phyloP scores from a whole-genome alignment of 2,888 invertebrate genomes.

The Leptinotarsa juncta region DNA sequence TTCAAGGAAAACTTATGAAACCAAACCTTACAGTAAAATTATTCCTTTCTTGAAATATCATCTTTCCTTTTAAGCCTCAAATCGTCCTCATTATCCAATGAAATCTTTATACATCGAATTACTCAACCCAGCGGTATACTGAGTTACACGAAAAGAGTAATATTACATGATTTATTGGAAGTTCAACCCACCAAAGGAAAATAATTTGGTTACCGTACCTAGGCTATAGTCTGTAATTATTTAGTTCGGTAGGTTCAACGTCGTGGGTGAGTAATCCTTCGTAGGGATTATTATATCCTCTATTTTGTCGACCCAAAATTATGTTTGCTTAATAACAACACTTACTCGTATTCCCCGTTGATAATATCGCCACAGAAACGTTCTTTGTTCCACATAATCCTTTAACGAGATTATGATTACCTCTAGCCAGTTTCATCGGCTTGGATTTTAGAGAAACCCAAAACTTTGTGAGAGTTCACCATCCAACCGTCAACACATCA shows the following conservation, averaged over 20 bases:
- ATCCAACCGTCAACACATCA: not conserved
- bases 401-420: constrained; percentile 4
- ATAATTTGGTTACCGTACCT: not conserved
- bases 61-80: not conserved
- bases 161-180: not conserved
- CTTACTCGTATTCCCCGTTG: not conserved
- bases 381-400: not conserved
- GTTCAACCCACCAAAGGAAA: not conserved
- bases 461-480: not conserved
- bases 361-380: not conserved
- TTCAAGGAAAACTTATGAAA: not conserved
- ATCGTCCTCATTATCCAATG: not conserved
- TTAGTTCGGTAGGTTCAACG: not conserved
- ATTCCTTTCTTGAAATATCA: not conserved
- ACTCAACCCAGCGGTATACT: not conserved
- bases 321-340: not conserved
- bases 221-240: not conserved
- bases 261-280: not conserved
- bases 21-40: not conserved
- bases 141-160: not conserved
- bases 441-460: not conserved
- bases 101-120: not conserved
- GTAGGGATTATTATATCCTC: not conserved
- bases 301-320: not conserved
- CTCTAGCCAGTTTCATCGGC: not conserved